These are phyloP conservation scores for Drosophila ustulata DNA, from an alignment of 2,888 invertebrate genomes.

Conservation along the genomic window DNA sequence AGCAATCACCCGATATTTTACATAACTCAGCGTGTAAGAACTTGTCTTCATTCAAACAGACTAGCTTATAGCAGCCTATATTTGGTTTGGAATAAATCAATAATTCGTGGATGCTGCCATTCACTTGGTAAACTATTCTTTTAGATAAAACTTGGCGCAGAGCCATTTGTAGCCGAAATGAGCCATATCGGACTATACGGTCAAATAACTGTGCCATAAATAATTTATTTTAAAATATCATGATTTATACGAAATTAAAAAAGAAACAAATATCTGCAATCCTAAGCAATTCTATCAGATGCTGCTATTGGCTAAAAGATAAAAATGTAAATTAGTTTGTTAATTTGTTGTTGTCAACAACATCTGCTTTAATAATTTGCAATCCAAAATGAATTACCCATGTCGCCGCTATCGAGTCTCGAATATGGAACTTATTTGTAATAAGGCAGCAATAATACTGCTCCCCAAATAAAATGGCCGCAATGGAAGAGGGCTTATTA, in stretches of 20 bases:
- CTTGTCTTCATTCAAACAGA: not conserved
- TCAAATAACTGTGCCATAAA: not conserved
- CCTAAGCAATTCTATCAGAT: not conserved
- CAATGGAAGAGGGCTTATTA: constrained; percentile 13
- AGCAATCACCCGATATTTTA: too few species aligned
- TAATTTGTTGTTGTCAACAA: constrained; percentile 1
- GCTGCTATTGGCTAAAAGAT: not conserved
- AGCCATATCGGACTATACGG: not conserved
- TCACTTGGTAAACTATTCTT: not conserved
- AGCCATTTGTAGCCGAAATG: not conserved
- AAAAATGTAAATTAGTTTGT: not conserved
- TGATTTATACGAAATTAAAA: not conserved
- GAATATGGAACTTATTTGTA: constrained; percentile 1
- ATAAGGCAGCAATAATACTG: constrained; percentile 23
- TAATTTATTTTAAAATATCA: not conserved
- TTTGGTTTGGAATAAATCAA: not conserved
- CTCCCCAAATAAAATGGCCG: constrained; percentile 5
- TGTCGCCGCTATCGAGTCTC: not conserved
- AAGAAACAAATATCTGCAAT: not conserved
- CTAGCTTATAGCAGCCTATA: too few species aligned
- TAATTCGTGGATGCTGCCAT: not conserved
- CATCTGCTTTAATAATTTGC: not conserved
- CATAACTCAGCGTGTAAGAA: too few species aligned
- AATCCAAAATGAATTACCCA: not conserved
- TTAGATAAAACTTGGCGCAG: not conserved